Conservation (phyloP, 2,797 vertebrate genomes). For the Myiotriccus ornatus region DNA sequence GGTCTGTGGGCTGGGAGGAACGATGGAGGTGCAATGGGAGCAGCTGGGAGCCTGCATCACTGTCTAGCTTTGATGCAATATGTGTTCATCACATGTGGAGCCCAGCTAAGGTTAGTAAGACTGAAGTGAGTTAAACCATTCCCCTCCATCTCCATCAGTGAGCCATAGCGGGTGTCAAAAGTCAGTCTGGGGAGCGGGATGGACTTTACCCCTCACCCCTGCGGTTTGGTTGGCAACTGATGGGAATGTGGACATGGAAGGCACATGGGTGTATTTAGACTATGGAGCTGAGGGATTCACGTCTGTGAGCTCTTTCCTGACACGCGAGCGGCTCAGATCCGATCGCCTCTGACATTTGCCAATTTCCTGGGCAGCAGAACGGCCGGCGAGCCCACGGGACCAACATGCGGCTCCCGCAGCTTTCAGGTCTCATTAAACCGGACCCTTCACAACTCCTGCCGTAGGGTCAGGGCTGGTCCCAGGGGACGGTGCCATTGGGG, state of each 20-base stretch:
- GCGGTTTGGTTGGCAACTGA: neutral
- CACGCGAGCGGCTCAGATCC: neutral
- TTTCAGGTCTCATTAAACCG: neutral
- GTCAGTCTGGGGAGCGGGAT: rapidly evolving
- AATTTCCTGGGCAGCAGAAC: rapidly evolving
- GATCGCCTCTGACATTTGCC: neutral
- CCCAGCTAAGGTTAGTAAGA: neutral
- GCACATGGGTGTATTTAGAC: neutral
- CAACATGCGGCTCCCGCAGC: rapidly evolving
- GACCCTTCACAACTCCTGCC: neutral
- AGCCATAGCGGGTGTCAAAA: neutral
- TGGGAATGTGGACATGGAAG: neutral
- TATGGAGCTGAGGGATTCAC: neutral
- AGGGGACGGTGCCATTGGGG: rapidly evolving
- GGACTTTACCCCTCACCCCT: neutral
- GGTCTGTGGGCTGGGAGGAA: neutral
- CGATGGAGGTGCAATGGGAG: neutral
- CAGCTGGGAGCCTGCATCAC: neutral
- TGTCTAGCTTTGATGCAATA: rapidly evolving
- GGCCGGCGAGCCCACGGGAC: neutral
- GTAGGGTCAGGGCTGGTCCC: neutral
- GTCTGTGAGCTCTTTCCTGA: neutral
- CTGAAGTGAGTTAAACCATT: neutral
- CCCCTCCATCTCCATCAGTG: neutral
- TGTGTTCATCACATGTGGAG: rapidly evolving